phyloP scores from a whole-genome alignment of 2,888 invertebrate species.

The Frankliniella fusca region DNA sequence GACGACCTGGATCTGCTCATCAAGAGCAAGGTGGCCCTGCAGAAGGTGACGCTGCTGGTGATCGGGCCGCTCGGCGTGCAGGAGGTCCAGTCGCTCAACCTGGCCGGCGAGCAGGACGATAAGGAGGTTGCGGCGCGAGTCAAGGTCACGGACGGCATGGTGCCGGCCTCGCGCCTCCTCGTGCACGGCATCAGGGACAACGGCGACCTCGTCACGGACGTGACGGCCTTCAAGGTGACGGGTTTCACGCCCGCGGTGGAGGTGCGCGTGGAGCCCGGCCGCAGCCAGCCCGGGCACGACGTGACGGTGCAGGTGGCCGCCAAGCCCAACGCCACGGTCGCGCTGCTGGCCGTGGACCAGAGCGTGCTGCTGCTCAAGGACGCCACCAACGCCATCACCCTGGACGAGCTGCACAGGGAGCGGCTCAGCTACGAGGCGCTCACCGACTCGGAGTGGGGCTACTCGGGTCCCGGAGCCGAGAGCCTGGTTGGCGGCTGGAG shows the following conservation, averaged over 20 bases:
- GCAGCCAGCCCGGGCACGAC: conserved; percentile 48
- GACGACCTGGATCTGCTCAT: neutral
- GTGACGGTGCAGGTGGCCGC: conserved; percentile 51
- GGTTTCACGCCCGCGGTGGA: conserved; percentile 58
- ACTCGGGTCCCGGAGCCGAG: neutral
- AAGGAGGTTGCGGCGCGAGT: neutral
- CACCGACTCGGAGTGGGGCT: neutral
- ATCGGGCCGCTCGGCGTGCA: neutral
- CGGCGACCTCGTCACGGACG: conserved; percentile 73
- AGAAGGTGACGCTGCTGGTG: neutral
- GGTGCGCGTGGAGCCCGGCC: conserved; percentile 43
- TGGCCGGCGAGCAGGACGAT: neutral
- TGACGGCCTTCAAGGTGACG: conserved; percentile 72
- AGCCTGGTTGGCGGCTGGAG: neutral
- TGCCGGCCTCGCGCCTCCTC: conserved; percentile 72
- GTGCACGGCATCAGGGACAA: conserved; percentile 69
- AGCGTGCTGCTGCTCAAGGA: conserved; percentile 52
- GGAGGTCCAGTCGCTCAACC: neutral
- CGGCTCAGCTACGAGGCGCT: conserved; percentile 52
- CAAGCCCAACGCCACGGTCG: conserved; percentile 53
- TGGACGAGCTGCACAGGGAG: conserved; percentile 56
- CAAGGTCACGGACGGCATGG: conserved; percentile 69
- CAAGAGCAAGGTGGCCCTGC: neutral
- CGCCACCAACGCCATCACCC: conserved; percentile 54
- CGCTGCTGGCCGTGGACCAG: conserved; percentile 56